These are phyloP conservation scores for Ctenopoma multispine DNA, from an alignment of 2,797 vertebrate species.

Conservation along the genomic window DNA sequence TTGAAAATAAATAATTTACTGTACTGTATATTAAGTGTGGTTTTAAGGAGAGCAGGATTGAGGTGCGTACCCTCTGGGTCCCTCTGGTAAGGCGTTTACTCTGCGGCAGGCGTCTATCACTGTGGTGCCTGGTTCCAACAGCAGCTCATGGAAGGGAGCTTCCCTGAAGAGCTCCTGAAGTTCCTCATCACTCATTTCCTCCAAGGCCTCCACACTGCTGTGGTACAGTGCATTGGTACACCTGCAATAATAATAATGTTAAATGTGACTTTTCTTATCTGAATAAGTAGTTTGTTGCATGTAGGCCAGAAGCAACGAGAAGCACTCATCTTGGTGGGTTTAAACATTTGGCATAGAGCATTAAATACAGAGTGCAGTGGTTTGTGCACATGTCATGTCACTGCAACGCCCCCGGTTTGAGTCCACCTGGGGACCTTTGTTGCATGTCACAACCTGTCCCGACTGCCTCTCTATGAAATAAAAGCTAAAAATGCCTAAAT, in stretches of 20 bases:
- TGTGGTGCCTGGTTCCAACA: slow-evolving; percentile 92
- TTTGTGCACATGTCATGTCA: too few species aligned
- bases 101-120: slow-evolving; percentile 91
- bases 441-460: too few species aligned
- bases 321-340: too few species aligned
- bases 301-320: too few species aligned
- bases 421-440: too few species aligned
- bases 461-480: too few species aligned
- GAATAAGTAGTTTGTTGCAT: too few species aligned
- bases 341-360: too few species aligned
- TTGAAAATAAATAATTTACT: not conserved
- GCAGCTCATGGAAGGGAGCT: slow-evolving; percentile 91
- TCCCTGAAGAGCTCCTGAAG: slow-evolving; percentile 93
- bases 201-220: slow-evolving; percentile 88
- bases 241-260: slow-evolving; percentile 74
- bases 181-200: slow-evolving; percentile 93
- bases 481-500: too few species aligned
- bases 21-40: too few species aligned
- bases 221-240: slow-evolving; percentile 92
- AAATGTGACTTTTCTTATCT: not conserved
- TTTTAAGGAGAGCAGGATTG: not conserved
- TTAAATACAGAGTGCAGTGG: too few species aligned
- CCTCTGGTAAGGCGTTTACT: slow-evolving; percentile 89
- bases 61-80: slow-evolving; percentile 88
- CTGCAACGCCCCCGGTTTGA: too few species aligned